These are phyloP conservation scores for Ischnura elegans DNA, from an alignment of 2,888 invertebrate genomes.

Conservation along the genomic window DNA sequence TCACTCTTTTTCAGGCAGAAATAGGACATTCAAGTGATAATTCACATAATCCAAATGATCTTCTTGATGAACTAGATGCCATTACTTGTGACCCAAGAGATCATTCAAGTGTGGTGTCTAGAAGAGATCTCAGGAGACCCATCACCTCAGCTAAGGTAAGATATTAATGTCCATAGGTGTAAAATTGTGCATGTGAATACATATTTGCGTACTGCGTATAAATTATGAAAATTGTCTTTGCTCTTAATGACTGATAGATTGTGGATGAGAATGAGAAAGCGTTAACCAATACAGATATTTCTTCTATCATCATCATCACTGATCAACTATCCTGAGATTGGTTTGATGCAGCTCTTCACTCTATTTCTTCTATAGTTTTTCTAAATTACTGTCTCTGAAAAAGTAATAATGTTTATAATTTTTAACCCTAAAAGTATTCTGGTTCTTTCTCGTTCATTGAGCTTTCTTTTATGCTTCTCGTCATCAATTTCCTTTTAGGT, in stretches of 20 bases:
- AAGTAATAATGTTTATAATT: too few relatives aligned
- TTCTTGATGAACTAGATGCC: conserved; percentile 54
- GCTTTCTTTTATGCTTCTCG: too few relatives aligned
- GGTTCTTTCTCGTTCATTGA: too few relatives aligned
- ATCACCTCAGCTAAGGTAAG: not conserved
- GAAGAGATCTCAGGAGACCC: not conserved
- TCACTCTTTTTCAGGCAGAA: not conserved
- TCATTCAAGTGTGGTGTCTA: not conserved
- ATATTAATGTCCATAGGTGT: not conserved
- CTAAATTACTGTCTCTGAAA: too few relatives aligned
- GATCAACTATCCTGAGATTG: too few relatives aligned
- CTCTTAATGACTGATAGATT: not conserved
- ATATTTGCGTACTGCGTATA: not conserved
- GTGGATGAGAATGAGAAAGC: not conserved
- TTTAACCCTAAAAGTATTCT: too few relatives aligned
- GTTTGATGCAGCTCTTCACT: too few relatives aligned
- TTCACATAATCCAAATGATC: not conserved
- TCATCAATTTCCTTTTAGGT: too few relatives aligned
- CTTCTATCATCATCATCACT: too few relatives aligned
- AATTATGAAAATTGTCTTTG: not conserved
- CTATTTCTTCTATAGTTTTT: too few relatives aligned
- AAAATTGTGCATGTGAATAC: not conserved
- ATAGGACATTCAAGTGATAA: not conserved
- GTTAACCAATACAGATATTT: too few relatives aligned
- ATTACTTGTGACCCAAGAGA: not conserved